Base-by-base conservation (phyloP, 2,888 invertebrate species). In the Acleris emargana region DNA sequence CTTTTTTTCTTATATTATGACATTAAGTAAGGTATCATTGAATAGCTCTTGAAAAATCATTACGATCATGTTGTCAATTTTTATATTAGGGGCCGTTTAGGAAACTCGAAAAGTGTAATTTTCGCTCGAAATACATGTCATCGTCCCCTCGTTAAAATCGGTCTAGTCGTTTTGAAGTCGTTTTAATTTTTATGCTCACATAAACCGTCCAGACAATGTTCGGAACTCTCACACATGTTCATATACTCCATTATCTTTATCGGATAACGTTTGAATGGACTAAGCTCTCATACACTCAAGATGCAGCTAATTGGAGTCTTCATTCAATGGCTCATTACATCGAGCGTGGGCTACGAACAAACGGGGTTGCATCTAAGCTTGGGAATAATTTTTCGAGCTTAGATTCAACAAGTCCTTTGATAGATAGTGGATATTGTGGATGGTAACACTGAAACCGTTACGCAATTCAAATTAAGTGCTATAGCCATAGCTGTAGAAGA, bases 201-300 rank as follows among this genome's bases (percentile, higher is more conserved):
- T 47, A 49, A 22, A 47, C 16, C 50, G 52, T 49, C 59, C 38
- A 59, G 17, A 60, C 66, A 58, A 62, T 63, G 59, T 60, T 51
- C 50, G 5, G 45, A 45, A 17, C 18, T 47, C 63, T 60, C 59
- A 57, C 67, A 47, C 54, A 51, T 64, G 54, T 62, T 54, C 53
- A 54, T 52, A 64, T 32, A 74, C 71, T 80, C 77, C 84, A 85
- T 89, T 87, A 88, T 80, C 72, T 82, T 79, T 77, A 87, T 88
- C 86, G 72, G 85, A 84, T 85, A 83, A 72, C 80, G 71, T 83
- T 86, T 89, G 81, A 88, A 90, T 90, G 77, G 86, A 72, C 76
- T 69, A 77, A 76, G 79, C 82, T 85, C 83, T 83, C 83, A 83
- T 81, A 83, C 80, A 82, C 82, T 84, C 80, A 81, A 77, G 75